Percentiles rank a stretch among this genome's conserved stretches.
Conservation (phyloP, 2,797 vertebrate species). For the Neostethus bicornis region DNA sequence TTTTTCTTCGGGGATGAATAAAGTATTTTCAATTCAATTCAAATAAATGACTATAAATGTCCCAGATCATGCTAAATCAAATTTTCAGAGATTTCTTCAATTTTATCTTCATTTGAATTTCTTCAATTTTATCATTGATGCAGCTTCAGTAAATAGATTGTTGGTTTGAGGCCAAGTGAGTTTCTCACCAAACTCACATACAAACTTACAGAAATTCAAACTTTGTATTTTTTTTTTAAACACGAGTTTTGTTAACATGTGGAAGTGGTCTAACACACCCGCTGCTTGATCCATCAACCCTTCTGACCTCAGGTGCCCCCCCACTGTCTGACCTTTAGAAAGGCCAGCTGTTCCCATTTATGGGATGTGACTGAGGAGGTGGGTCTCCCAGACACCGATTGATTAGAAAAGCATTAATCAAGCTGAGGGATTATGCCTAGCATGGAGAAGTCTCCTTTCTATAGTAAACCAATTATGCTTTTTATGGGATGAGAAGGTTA, state of each 20-base stretch:
- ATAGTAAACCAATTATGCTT: conserved; percentile 86
- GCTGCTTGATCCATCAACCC: conserved; percentile 87
- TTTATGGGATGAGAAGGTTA: conserved; percentile 84
- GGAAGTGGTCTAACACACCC: conserved; percentile 70
- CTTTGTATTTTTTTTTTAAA: conserved; percentile 36
- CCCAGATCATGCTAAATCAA: too few relatives aligned
- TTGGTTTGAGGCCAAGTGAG: too few relatives aligned
- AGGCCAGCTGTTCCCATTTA: conserved; percentile 93
- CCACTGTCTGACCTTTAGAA: conserved; percentile 90
- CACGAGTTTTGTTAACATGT: conserved; percentile 57
- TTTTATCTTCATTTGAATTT: too few relatives aligned
- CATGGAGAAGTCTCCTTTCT: conserved; percentile 77
- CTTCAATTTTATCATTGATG: too few relatives aligned
- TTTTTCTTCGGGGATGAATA: too few relatives aligned
- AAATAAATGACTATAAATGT: too few relatives aligned
- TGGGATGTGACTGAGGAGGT: conserved; percentile 88
- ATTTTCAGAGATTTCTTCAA: too few relatives aligned
- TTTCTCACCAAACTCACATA: conserved; percentile 16
- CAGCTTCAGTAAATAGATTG: too few relatives aligned
- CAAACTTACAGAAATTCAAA: conserved; percentile 12
- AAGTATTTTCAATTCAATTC: too few relatives aligned
- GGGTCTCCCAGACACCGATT: conserved; percentile 90
- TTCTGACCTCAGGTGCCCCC: conserved; percentile 84
- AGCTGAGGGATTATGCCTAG: conserved; percentile 90
- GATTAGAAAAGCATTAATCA: conserved; percentile 98